Evolutionary conservation across 2,797 vertebrate species (phyloP).

Genomic region (Anabas testudineus): DNA sequence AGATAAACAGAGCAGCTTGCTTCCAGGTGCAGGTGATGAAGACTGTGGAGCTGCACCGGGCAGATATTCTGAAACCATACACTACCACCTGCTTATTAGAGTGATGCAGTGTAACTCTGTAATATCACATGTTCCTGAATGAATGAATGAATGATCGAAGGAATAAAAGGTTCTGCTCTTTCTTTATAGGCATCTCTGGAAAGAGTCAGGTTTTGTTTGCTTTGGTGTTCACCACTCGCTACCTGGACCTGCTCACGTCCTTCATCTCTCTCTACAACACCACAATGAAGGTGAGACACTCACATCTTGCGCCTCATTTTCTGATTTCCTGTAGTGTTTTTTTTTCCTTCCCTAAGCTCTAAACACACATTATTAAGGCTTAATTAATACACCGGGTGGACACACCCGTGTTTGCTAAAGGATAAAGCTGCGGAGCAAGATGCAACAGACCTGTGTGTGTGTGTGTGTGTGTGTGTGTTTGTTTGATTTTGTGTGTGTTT

Average conservation of each 20-base stretch:
- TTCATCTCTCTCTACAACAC: constrained; percentile 99
- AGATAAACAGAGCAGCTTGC: constrained; percentile 12
- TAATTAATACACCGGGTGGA: neutral
- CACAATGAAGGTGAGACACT: constrained; percentile 92
- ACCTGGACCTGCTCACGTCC: constrained; percentile 97
- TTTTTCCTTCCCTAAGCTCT: constrained; percentile 7
- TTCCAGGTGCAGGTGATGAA: neutral
- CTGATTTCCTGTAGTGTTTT: constrained; percentile 9
- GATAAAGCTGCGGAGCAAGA: neutral
- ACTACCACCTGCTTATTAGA: neutral
- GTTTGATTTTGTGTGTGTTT: neutral
- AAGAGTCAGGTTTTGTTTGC: constrained; percentile 99
- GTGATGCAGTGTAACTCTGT: neutral
- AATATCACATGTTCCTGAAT: neutral
- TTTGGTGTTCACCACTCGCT: constrained; percentile 97
- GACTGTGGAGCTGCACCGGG: neutral
- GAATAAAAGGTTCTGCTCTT: constrained; percentile 15
- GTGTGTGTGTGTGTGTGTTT: neutral
- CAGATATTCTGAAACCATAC: neutral
- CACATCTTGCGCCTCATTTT: neutral
- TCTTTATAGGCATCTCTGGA: constrained; percentile 93
- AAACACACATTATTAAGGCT: constrained; percentile 9
- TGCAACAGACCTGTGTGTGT: neutral
- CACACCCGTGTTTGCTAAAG: constrained; percentile 62
- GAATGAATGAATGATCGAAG: neutral